Percentiles rank a stretch among this genome's conserved stretches.
These are phyloP conservation scores for Caenorhabditis sp. DNA, from an alignment of 2,888 invertebrate species.

Conservation along the genomic window DNA sequence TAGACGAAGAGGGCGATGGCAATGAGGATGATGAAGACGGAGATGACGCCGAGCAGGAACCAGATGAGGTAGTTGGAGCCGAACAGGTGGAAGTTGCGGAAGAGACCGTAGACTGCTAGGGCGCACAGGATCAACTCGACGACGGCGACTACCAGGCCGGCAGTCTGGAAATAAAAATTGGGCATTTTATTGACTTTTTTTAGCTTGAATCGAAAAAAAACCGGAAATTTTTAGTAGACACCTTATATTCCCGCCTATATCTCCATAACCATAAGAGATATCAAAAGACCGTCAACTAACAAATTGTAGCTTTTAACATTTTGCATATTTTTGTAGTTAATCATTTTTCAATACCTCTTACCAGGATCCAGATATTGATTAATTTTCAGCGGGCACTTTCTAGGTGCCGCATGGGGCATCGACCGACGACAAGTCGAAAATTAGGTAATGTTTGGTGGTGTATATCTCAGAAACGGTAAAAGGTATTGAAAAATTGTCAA, in stretches of 20 bases:
- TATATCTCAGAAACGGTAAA: too few relatives aligned
- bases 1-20: slow-evolving; percentile 81
- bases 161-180: slow-evolving; percentile 70
- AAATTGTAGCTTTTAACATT: not conserved
- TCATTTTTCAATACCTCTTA: too few relatives aligned
- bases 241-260: too few relatives aligned
- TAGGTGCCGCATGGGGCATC: too few relatives aligned
- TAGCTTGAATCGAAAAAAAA: too few relatives aligned
- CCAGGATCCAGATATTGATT: too few relatives aligned
- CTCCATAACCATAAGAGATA: not conserved
- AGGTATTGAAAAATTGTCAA: too few relatives aligned
- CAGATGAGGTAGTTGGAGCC: slow-evolving; percentile 80
- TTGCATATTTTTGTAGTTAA: too few relatives aligned
- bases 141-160: slow-evolving; percentile 80
- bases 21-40: slow-evolving; percentile 78
- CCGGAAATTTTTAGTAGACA: too few relatives aligned
- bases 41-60: slow-evolving; percentile 80
- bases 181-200: not conserved
- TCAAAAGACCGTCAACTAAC: not conserved
- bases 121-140: slow-evolving; percentile 81
- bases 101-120: slow-evolving; percentile 80
- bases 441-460: too few relatives aligned
- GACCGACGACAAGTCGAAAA: too few relatives aligned
- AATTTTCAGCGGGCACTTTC: too few relatives aligned
- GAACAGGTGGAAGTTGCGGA: slow-evolving; percentile 81